Percentiles rank a stretch among this genome's conserved stretches.
Conservation (phyloP, 2,113 vertebrate genomes). For the Onychostoma macrolepis region DNA sequence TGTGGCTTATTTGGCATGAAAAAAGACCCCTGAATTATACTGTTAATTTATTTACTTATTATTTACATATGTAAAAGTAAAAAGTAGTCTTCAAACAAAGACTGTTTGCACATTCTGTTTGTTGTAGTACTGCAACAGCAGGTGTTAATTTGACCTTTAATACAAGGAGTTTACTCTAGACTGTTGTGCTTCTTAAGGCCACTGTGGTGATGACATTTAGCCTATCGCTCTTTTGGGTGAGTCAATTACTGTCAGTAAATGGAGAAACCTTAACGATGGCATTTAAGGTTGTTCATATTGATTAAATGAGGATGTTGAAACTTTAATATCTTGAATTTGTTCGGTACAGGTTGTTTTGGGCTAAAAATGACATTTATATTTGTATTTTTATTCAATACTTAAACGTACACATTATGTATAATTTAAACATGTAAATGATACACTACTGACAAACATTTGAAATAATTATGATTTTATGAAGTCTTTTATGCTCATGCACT, state of each 20-base stretch:
- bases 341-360: not conserved
- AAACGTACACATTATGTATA: no score
- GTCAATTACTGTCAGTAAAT: constrained; percentile 35
- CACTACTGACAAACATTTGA: not conserved
- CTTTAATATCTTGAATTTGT: not conserved
- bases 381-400: not conserved
- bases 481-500: no score
- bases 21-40: not conserved
- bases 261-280: constrained; percentile 19
- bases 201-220: constrained; percentile 45
- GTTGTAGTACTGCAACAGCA: constrained; percentile 3
- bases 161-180: constrained; percentile 22
- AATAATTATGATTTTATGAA: no score
- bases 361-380: not conserved
- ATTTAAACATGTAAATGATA: no score
- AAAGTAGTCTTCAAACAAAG: constrained; percentile 11
- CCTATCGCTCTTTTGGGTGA: not conserved
- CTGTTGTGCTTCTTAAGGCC: constrained; percentile 24
- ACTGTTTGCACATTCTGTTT: constrained; percentile 19
- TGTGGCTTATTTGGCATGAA: not conserved
- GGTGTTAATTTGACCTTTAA: constrained; percentile 43
- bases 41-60: not conserved
- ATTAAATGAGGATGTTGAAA: constrained; percentile 5
- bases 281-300: not conserved
- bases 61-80: constrained; percentile 9